Evolutionary conservation across 1,140 invertebrate species (phyloP).

Genomic region (Drosophila insularis): DNA sequence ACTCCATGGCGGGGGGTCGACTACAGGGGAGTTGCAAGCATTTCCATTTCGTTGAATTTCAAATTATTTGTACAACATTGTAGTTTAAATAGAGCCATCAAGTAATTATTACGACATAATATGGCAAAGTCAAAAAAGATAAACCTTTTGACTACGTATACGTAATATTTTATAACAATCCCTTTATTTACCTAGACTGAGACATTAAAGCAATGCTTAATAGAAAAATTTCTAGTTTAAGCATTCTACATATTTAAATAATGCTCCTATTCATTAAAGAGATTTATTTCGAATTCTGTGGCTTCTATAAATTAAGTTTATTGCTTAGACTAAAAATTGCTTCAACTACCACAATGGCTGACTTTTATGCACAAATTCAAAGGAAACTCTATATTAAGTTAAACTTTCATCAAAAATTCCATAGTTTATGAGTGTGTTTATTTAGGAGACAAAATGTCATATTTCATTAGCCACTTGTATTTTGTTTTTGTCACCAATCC

Average conservation of each 20-base stretch:
- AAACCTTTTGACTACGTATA: too few relatives aligned
- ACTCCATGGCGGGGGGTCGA: background rate
- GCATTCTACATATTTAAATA: too few relatives aligned
- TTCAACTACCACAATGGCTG: background rate
- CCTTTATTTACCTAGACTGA: too few relatives aligned
- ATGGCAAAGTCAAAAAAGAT: too few relatives aligned
- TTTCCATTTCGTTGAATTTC: background rate
- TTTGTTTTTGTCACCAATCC: background rate
- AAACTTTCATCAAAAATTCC: background rate
- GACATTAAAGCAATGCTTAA: too few relatives aligned
- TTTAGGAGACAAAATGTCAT: background rate
- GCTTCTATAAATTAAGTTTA: background rate
- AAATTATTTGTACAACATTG: background rate
- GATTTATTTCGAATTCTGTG: too few relatives aligned
- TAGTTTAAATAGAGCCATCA: too few relatives aligned
- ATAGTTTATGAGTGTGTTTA: background rate
- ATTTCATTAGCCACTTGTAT: conserved; percentile 1
- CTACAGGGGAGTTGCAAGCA: background rate
- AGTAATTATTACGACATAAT: too few relatives aligned
- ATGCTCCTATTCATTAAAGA: too few relatives aligned
- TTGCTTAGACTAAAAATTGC: background rate
- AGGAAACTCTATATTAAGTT: background rate
- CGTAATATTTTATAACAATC: too few relatives aligned
- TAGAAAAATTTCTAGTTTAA: too few relatives aligned
- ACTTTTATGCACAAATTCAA: background rate